phyloP scores from a whole-genome alignment of 2,888 invertebrate species.

The Allolobophora icterica region DNA sequence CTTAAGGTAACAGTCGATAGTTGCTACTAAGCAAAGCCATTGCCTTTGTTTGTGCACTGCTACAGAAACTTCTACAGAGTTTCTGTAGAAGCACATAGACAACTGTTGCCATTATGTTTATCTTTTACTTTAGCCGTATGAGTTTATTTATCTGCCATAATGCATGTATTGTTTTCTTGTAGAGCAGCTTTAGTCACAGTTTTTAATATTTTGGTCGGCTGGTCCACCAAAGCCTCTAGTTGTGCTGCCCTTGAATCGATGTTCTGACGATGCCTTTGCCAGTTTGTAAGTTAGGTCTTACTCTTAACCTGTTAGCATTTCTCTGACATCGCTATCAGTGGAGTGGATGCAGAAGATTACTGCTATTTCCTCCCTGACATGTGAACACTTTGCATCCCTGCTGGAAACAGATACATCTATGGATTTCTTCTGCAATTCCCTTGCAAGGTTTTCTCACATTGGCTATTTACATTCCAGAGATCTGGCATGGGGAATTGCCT shows the following conservation, averaged over 20 bases:
- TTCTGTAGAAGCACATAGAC: too few species aligned
- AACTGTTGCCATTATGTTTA: neutral
- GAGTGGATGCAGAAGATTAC: neutral
- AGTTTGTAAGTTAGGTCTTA: neutral
- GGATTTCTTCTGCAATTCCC: neutral
- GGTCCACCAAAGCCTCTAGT: neutral
- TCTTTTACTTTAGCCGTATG: neutral
- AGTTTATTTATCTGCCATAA: neutral
- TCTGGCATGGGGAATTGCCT: neutral
- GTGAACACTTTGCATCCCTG: neutral
- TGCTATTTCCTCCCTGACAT: neutral
- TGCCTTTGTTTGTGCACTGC: too few species aligned
- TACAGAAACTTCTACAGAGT: neutral
- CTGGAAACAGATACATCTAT: neutral
- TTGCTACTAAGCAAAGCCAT: too few species aligned
- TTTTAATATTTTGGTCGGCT: neutral
- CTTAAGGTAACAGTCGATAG: too few species aligned
- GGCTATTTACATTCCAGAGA: neutral
- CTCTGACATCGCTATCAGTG: neutral
- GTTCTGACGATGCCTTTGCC: neutral
- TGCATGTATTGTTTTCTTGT: neutral
- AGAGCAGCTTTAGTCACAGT: neutral
- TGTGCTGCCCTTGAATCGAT: neutral
- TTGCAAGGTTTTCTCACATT: neutral
- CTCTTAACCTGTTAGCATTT: neutral